Conservation (phyloP, 2,888 invertebrate genomes). For the Argynnis bischoffii region DNA sequence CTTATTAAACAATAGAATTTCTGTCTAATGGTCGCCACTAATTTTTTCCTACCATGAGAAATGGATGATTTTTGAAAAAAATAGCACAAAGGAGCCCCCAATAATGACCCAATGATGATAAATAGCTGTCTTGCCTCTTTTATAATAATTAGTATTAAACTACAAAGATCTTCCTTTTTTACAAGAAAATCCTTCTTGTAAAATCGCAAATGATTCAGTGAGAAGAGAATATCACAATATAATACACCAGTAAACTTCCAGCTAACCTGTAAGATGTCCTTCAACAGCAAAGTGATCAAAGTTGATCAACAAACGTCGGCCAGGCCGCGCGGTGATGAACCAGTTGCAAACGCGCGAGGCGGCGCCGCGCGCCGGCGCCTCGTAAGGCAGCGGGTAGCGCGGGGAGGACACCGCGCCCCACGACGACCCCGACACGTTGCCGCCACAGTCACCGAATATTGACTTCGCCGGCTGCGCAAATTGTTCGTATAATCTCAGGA, state of each 20-base stretch:
- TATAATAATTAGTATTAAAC: too few relatives aligned
- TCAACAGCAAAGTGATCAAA: constrained; percentile 96
- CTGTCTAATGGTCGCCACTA: too few relatives aligned
- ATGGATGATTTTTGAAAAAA: too few relatives aligned
- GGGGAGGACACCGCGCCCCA: constrained; percentile 94
- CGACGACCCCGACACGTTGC: constrained; percentile 92
- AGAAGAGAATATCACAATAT: too few relatives aligned
- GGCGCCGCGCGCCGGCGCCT: constrained; percentile 88
- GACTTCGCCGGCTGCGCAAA: constrained; percentile 86
- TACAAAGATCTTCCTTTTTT: too few relatives aligned
- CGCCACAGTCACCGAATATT: constrained; percentile 96
- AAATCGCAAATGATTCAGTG: too few relatives aligned
- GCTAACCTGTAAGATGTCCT: constrained; percentile 92
- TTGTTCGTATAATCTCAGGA: background rate
- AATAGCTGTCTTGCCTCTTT: too few relatives aligned
- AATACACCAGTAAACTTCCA: background rate
- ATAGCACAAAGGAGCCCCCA: too few relatives aligned
- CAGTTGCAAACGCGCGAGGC: constrained; percentile 97
- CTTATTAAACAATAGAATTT: too few relatives aligned
- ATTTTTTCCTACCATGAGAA: too few relatives aligned
- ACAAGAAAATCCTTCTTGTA: too few relatives aligned
- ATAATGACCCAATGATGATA: too few relatives aligned
- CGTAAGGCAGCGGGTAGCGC: constrained; percentile 95
- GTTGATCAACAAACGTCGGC: constrained; percentile 93
- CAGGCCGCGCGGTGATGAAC: constrained; percentile 94